Conservation (phyloP, 2,113 vertebrate species). For the Brachirus orientalis region DNA sequence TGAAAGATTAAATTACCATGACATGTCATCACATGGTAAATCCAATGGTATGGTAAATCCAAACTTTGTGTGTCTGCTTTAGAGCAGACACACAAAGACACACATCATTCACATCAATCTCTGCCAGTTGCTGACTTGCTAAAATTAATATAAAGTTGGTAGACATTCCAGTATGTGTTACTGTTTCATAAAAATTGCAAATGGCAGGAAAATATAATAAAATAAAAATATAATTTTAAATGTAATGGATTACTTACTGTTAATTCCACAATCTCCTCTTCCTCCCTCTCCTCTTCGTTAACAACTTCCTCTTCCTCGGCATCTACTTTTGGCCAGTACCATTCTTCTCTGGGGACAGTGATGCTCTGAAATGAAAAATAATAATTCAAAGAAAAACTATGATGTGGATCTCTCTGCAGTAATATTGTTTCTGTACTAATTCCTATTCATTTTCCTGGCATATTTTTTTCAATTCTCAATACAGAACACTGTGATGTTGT, state of each 20-base stretch:
- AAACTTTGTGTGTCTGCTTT: too few relatives aligned
- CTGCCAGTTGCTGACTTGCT: too few relatives aligned
- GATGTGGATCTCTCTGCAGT: neutral
- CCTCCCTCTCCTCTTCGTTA: slow-evolving; percentile 64
- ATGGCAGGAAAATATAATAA: neutral
- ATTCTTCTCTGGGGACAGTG: slow-evolving; percentile 85
- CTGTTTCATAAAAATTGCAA: neutral
- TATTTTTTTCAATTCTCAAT: neutral
- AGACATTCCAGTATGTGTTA: too few relatives aligned
- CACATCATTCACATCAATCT: too few relatives aligned
- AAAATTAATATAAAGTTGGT: neutral
- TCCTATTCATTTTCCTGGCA: neutral
- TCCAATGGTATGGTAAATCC: too few relatives aligned
- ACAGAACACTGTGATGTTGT: neutral
- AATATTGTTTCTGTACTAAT: neutral
- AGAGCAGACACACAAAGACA: too few relatives aligned
- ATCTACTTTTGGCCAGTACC: slow-evolving; percentile 89
- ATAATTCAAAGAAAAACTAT: too few relatives aligned
- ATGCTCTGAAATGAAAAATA: slow-evolving; percentile 80
- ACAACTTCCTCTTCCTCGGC: slow-evolving; percentile 70
- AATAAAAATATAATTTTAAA: neutral
- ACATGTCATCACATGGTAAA: too few relatives aligned
- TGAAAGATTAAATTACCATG: too few relatives aligned
- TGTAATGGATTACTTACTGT: slow-evolving; percentile 80
- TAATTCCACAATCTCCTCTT: slow-evolving; percentile 78